Percentiles rank a stretch among this genome's conserved stretches.
phyloP scores from a whole-genome alignment of 2,113 vertebrate genomes.

The Nothobranchius kuhntae region DNA sequence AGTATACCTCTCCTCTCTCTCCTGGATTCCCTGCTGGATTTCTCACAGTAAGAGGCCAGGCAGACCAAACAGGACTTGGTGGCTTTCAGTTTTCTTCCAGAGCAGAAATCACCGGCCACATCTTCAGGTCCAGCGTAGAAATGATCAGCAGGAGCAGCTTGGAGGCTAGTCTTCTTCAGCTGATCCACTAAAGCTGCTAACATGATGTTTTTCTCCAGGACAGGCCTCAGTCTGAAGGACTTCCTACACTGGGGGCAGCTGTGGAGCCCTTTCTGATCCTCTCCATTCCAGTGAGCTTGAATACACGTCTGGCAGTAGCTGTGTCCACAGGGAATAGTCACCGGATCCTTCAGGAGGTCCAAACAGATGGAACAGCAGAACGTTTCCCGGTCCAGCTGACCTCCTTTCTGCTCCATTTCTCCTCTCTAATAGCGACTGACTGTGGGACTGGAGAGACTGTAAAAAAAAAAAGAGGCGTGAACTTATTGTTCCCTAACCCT shows the following conservation, averaged over 20 bases:
- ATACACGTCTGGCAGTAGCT: conserved; percentile 27
- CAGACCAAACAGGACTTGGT: no score
- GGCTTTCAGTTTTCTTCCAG: no score
- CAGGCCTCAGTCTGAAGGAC: background rate
- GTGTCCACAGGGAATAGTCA: conserved; percentile 34
- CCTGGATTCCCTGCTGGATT: no score
- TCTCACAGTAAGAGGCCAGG: no score
- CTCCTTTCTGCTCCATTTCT: background rate
- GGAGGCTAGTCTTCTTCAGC: conserved; percentile 6
- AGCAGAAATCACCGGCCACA: background rate
- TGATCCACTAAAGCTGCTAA: conserved; percentile 1
- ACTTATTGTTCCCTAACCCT: no score
- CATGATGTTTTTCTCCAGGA: conserved; percentile 5
- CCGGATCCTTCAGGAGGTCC: conserved; percentile 11
- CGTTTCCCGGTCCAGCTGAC: conserved; percentile 4
- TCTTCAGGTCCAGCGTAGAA: conserved; percentile 24
- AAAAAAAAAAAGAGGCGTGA: no score
- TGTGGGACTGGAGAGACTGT: no score
- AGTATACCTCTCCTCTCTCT: no score
- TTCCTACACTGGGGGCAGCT: conserved; percentile 11
- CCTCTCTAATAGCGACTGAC: background rate
- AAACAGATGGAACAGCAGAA: background rate
- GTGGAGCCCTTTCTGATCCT: background rate
- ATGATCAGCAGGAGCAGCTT: background rate
- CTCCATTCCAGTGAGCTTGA: background rate